These are phyloP conservation scores for Leptodactylus fuscus DNA, from an alignment of 2,113 vertebrate genomes.

Conservation along the genomic window DNA sequence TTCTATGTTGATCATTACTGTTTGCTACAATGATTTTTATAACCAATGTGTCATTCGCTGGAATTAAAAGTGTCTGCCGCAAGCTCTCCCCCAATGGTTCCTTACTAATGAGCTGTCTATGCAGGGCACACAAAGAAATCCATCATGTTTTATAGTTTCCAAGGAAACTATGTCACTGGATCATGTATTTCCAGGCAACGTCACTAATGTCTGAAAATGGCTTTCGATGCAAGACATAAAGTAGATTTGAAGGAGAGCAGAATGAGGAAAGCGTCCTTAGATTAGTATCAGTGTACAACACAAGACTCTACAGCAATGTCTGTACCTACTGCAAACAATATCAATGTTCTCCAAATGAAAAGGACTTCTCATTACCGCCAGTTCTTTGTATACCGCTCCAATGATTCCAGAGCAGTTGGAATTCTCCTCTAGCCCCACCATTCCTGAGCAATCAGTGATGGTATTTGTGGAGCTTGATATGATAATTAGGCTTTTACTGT, in stretches of 20 bases:
- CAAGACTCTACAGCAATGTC: too few relatives aligned
- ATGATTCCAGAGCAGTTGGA: too few relatives aligned
- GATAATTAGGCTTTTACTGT: too few relatives aligned
- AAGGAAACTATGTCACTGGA: slow-evolving; percentile 45
- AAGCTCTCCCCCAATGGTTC: slow-evolving; percentile 33
- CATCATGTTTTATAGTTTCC: slow-evolving; percentile 57
- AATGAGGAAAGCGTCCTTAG: not conserved
- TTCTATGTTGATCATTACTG: not conserved
- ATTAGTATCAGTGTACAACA: not conserved
- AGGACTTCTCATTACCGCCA: too few relatives aligned
- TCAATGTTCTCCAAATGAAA: too few relatives aligned
- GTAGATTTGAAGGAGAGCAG: not conserved
- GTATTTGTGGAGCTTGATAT: too few relatives aligned
- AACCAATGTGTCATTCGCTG: slow-evolving; percentile 18
- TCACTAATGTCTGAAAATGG: slow-evolving; percentile 34
- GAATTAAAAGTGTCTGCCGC: slow-evolving; percentile 39
- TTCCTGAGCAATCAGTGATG: too few relatives aligned
- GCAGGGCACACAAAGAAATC: slow-evolving; percentile 41
- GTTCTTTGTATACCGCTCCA: too few relatives aligned
- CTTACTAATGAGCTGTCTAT: slow-evolving; percentile 54
- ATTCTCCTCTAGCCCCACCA: too few relatives aligned
- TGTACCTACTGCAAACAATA: too few relatives aligned
- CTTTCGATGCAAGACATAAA: not conserved
- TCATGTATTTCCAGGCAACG: slow-evolving; percentile 35
- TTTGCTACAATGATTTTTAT: slow-evolving; percentile 13